Evolutionary conservation across 30 jellyfish, hydroid and myxozoan genomes (phyloP).

Genomic region (Aurelia aurita): DNA sequence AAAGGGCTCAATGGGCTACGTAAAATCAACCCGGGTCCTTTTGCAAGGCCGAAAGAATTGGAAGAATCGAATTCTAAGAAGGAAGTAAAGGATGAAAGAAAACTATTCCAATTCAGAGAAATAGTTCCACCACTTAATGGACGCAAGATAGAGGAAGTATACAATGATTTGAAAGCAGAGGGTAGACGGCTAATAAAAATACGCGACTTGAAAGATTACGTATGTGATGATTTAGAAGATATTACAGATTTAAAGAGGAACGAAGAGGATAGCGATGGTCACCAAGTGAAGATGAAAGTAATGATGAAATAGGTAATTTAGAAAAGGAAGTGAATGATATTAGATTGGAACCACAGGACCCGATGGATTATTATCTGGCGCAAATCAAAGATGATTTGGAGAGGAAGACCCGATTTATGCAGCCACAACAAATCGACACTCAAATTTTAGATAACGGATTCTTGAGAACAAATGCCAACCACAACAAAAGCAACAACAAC

Average conservation of each 20-base stretch:
- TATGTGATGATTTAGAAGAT: background rate
- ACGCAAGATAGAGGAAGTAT: conserved; percentile 54
- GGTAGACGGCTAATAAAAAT: background rate
- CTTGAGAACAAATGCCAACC: no score
- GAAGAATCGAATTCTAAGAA: conserved; percentile 6
- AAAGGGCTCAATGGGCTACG: no score
- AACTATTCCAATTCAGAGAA: conserved; percentile 28
- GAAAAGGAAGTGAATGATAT: no score
- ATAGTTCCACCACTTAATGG: conserved; percentile 63
- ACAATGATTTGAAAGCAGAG: conserved; percentile 34
- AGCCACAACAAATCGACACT: no score
- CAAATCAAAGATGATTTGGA: no score
- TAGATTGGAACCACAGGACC: no score
- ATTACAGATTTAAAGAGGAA: background rate
- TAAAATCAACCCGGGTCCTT: no score
- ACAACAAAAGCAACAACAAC: no score
- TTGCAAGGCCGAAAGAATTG: no score
- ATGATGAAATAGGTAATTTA: background rate
- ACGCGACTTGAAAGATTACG: background rate
- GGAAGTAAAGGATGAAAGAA: background rate
- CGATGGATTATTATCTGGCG: no score
- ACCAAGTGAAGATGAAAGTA: background rate
- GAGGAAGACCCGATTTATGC: no score
- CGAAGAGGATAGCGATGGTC: background rate
- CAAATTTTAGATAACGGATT: no score